These are phyloP conservation scores for Myrmecobius fasciatus DNA, from an alignment of 2,113 vertebrate species.

Conservation along the genomic window DNA sequence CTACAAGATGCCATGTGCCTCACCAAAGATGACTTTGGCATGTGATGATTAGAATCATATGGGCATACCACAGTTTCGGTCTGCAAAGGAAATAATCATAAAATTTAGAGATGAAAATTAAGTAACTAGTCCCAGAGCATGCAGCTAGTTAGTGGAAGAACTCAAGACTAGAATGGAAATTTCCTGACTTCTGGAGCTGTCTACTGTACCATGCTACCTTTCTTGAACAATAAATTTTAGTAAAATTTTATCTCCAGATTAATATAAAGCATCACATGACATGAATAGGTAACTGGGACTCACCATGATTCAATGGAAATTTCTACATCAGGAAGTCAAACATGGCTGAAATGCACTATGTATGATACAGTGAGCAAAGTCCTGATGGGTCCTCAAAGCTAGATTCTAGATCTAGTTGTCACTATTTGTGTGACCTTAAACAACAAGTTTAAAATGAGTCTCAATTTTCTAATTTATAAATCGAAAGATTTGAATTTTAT, in stretches of 20 bases:
- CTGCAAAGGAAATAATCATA: constrained; percentile 72
- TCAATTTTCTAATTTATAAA: not conserved
- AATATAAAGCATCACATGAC: not conserved
- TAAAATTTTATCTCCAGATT: not conserved
- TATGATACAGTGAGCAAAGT: not conserved
- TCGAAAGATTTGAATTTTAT: not conserved
- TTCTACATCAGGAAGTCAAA: not conserved
- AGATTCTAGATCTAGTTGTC: not conserved
- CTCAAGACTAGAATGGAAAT: not conserved
- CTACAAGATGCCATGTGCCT: constrained; percentile 88
- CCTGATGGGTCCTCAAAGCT: not conserved
- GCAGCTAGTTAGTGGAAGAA: not conserved
- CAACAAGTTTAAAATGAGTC: not conserved
- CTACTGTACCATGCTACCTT: not conserved
- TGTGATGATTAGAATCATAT: constrained; percentile 88
- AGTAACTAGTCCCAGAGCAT: not conserved
- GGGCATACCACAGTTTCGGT: constrained; percentile 88
- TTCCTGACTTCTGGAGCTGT: not conserved
- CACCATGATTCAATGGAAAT: not conserved
- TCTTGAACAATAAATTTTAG: not conserved
- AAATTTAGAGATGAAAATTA: constrained; percentile 28
- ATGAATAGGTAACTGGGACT: not conserved
- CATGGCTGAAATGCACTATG: not conserved
- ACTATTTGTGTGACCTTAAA: not conserved
- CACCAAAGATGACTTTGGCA: constrained; percentile 88